Conservation (phyloP, 2,888 invertebrate genomes). For the Meganola albula region DNA sequence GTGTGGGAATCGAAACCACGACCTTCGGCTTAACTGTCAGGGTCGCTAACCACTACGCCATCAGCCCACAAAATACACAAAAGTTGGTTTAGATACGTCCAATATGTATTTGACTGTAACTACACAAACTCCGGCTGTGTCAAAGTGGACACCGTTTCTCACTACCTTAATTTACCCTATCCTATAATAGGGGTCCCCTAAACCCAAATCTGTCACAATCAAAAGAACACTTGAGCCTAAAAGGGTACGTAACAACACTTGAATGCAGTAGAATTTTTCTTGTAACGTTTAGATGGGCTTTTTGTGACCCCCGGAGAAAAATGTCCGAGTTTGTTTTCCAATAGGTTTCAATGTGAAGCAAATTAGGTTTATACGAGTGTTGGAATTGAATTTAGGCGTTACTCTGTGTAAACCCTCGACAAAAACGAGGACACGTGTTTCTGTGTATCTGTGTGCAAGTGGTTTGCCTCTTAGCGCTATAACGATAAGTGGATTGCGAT, state of each 20-base stretch:
- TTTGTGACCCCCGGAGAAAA: constrained; percentile 30
- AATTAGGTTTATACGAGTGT: too few species aligned
- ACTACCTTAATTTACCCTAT: constrained; percentile 5
- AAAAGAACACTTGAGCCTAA: constrained; percentile 36
- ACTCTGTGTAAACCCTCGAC: too few species aligned
- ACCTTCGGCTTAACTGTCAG: too few species aligned
- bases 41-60: too few species aligned
- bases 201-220: constrained; percentile 40
- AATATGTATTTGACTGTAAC: constrained; percentile 8
- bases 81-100: too few species aligned
- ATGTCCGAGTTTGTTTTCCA: constrained; percentile 13
- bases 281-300: constrained; percentile 39
- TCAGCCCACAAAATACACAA: not conserved
- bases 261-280: constrained; percentile 47
- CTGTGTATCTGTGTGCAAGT: too few species aligned
- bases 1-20: too few species aligned
- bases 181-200: constrained; percentile 22
- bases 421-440: too few species aligned
- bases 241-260: constrained; percentile 40
- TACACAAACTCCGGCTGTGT: too few species aligned
- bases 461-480: too few species aligned
- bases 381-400: too few species aligned
- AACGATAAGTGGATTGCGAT: too few species aligned
- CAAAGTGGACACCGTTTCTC: constrained; percentile 11
- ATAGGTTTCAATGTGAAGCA: constrained; percentile 14